Evolutionary conservation across 2,113 vertebrate species (phyloP).

Genomic region (Tupaia tana): DNA sequence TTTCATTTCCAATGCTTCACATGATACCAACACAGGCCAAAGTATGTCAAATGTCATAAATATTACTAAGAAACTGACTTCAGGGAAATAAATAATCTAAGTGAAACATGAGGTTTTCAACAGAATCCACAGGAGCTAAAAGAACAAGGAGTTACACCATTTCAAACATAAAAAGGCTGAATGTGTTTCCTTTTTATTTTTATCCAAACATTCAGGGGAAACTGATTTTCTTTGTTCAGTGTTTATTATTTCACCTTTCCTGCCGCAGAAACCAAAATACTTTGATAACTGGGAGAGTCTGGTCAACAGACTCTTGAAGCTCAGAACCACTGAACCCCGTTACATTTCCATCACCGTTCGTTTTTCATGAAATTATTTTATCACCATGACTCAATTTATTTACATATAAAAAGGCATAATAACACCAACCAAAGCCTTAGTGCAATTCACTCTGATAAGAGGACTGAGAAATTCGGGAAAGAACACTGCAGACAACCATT

Average conservation of each 20-base stretch:
- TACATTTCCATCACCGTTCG: background rate
- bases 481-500: background rate
- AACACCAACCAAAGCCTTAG: background rate
- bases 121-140: conserved; percentile 13
- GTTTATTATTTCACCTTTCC: conserved; percentile 76
- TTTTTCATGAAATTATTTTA: conserved; percentile 8
- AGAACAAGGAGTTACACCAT: conserved; percentile 50
- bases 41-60: conserved; percentile 39
- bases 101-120: conserved; percentile 51
- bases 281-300: conserved; percentile 42
- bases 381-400: background rate
- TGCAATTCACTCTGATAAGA: background rate
- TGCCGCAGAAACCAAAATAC: conserved; percentile 68
- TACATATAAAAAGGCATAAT: background rate
- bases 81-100: conserved; percentile 50
- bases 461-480: conserved; percentile 22
- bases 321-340: background rate
- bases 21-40: conserved; percentile 20
- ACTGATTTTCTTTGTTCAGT: conserved; percentile 70
- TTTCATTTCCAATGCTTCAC: conserved; percentile 49
- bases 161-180: conserved; percentile 65
- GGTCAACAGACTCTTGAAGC: conserved; percentile 35
- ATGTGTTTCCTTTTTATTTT: conserved; percentile 66
- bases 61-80: conserved; percentile 47
- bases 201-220: conserved; percentile 54